Conservation (phyloP, 2,797 vertebrate genomes). For the Pogonophryne albipinna region DNA sequence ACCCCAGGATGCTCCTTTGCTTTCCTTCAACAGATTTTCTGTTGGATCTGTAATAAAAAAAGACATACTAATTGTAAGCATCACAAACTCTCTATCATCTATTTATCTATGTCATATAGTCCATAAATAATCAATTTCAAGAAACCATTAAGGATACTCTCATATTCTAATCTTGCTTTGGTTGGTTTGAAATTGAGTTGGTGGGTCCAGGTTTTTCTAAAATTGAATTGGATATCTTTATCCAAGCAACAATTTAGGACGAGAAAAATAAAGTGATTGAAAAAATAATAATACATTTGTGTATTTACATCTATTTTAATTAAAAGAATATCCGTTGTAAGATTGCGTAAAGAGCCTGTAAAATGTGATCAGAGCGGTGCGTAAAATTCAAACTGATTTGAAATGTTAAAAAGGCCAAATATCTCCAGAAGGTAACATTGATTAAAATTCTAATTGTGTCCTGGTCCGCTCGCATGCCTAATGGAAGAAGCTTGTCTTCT, state of each 20-base stretch:
- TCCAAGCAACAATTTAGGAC: not conserved
- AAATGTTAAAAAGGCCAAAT: constrained; percentile 8
- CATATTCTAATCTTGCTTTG: not conserved
- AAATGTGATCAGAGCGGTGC: not conserved
- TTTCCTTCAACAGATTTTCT: constrained; percentile 95
- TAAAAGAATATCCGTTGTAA: not conserved
- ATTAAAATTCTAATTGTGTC: constrained; percentile 48
- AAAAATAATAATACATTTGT: not conserved
- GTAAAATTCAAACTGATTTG: not conserved
- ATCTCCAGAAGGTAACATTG: not conserved
- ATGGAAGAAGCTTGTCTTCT: constrained; percentile 63
- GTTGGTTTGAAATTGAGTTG: not conserved
- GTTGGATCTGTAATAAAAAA: constrained; percentile 89
- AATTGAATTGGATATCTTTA: rapidly evolving
- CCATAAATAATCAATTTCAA: rapidly evolving
- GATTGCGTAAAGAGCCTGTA: too few relatives aligned
- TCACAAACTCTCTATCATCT: not conserved
- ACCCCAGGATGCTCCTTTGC: constrained; percentile 92
- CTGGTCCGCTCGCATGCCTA: constrained; percentile 37
- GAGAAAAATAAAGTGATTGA: not conserved
- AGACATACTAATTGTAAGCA: constrained; percentile 33
- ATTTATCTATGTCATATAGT: not conserved
- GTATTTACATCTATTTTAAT: not conserved
- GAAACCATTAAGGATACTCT: not conserved
- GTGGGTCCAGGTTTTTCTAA: not conserved